Conservation (phyloP, 2,113 vertebrate genomes). For the Blennius ocellaris region DNA sequence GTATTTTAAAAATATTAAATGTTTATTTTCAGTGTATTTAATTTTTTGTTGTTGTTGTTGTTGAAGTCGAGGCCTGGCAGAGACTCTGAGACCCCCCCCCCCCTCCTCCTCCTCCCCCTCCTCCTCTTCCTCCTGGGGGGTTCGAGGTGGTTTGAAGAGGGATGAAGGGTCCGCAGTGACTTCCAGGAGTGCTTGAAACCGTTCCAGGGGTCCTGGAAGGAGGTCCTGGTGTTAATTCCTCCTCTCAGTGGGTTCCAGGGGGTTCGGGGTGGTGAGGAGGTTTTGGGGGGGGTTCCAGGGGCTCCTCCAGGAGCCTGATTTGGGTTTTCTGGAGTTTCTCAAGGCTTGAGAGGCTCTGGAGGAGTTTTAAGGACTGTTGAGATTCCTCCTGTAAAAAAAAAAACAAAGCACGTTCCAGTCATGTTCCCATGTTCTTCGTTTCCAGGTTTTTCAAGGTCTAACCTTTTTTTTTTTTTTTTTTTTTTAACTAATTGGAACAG, state of each 20-base stretch:
- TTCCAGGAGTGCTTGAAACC: background rate
- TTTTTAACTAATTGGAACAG: no score
- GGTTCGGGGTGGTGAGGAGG: no score
- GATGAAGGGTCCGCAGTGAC: slow-evolving; percentile 3
- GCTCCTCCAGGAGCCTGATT: no score
- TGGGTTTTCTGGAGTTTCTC: no score
- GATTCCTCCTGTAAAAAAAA: no score
- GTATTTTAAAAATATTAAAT: no score
- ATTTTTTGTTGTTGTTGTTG: background rate
- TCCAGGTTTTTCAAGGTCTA: background rate
- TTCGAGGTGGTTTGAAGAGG: slow-evolving; percentile 7
- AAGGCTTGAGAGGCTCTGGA: background rate
- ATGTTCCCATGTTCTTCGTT: background rate
- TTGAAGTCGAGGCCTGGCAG: background rate
- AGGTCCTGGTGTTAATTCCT: no score
- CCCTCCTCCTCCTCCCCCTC: no score
- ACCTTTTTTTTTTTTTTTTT: background rate
- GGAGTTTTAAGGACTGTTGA: background rate
- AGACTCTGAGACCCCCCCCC: background rate
- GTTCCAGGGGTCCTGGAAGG: slow-evolving; percentile 5
- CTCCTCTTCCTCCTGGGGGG: background rate
- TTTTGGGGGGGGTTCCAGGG: no score
- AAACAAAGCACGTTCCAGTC: no score
- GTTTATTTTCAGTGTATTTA: background rate
- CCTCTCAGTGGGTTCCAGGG: background rate